Conservation (phyloP, 2,888 invertebrate species). For the Gasteruption jaculator region DNA sequence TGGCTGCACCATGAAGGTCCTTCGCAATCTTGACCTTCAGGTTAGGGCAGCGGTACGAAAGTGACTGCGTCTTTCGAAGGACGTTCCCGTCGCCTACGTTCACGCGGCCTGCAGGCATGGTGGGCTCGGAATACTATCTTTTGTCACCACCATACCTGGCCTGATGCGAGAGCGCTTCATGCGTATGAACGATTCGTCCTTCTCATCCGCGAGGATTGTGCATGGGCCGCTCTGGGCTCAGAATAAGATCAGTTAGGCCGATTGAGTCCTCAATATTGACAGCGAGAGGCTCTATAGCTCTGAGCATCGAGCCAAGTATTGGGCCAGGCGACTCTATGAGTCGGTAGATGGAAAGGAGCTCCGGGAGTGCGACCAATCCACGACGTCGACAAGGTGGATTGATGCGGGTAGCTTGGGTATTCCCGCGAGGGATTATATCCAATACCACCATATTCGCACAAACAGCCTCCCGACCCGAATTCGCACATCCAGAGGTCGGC, state of each 20-base stretch:
- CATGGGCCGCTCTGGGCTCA: conserved; percentile 18
- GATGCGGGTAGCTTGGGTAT: conserved; percentile 21
- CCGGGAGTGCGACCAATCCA: conserved; percentile 8
- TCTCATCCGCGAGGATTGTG: conserved; percentile 25
- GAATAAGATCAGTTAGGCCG: conserved; percentile 5
- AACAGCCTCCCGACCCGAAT: conserved; percentile 33
- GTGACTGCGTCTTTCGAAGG: conserved; percentile 37
- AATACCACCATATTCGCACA: conserved; percentile 33
- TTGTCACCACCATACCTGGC: conserved; percentile 15
- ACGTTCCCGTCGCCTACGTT: conserved; percentile 34
- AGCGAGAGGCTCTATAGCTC: neutral
- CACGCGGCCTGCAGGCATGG: conserved; percentile 32
- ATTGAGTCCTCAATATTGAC: neutral
- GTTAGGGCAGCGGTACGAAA: conserved; percentile 31
- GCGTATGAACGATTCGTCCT: conserved; percentile 13
- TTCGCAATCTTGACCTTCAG: conserved; percentile 35
- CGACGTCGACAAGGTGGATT: conserved; percentile 19
- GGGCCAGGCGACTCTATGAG: conserved; percentile 13
- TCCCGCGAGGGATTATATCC: conserved; percentile 33
- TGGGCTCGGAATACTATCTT: conserved; percentile 28
- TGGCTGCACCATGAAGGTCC: too few species aligned
- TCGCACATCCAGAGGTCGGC: conserved; percentile 28
- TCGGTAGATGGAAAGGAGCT: conserved; percentile 26
- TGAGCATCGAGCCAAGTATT: conserved; percentile 1
- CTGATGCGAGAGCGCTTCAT: conserved; percentile 10